A percentile compares a stretch with the other conserved stretches of the same genome.
phyloP scores from a whole-genome alignment of 2,888 invertebrate genomes.

The Caenorhabditis panamensis region DNA sequence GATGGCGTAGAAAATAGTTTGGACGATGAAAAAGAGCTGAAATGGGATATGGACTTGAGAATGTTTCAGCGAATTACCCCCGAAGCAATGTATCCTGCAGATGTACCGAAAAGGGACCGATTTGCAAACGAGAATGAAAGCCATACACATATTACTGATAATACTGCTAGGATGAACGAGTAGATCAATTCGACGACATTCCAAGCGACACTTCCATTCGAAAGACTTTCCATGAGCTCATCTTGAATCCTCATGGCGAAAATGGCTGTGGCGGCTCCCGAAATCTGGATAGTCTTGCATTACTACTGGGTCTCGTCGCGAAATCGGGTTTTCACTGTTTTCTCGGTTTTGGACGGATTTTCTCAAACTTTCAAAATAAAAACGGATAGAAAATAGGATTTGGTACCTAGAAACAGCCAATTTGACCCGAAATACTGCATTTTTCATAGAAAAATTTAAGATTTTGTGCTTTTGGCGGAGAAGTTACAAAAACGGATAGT shows the following conservation, averaged over 20 bases:
- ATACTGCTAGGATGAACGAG: constrained; percentile 76
- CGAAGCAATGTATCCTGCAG: constrained; percentile 78
- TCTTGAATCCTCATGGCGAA: constrained; percentile 77
- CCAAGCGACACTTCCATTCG: constrained; percentile 77
- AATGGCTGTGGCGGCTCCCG: constrained; percentile 77
- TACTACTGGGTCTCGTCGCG: too few relatives aligned
- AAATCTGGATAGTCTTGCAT: too few relatives aligned
- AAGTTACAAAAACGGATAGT: too few relatives aligned
- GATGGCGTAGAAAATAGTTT: constrained; percentile 74
- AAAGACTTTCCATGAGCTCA: constrained; percentile 71
- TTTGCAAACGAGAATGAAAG: constrained; percentile 76
- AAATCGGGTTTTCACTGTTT: too few relatives aligned
- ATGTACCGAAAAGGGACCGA: constrained; percentile 70
- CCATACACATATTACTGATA: constrained; percentile 77
- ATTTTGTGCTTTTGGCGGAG: too few relatives aligned
- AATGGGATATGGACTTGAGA: constrained; percentile 15
- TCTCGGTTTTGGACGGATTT: too few relatives aligned
- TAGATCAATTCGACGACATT: constrained; percentile 79
- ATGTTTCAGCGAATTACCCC: constrained; percentile 66
- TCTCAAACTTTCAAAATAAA: too few relatives aligned
- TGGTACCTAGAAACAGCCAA: too few relatives aligned
- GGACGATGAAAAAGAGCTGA: constrained; percentile 78
- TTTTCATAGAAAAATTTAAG: too few relatives aligned
- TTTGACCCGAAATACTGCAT: too few relatives aligned
- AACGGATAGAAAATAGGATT: too few relatives aligned